A percentile compares a stretch with the other conserved stretches of the same genome.
These are phyloP conservation scores for Mormyrus hasselquistii DNA, from an alignment of 2,797 vertebrate species.

Conservation along the genomic window DNA sequence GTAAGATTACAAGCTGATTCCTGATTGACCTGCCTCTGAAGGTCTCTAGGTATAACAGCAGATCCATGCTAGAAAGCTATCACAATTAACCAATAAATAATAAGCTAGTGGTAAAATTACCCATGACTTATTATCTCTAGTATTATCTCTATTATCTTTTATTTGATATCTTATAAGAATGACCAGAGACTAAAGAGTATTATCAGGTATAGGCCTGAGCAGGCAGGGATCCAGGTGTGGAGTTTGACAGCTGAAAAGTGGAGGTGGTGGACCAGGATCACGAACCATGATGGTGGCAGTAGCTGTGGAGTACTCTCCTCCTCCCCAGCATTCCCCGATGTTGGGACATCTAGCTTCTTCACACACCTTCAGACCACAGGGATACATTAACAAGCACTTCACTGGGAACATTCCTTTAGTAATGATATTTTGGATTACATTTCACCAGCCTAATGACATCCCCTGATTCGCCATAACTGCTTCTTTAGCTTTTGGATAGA, in stretches of 20 bases:
- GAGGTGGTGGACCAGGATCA: background rate
- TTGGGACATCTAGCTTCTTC: constrained; percentile 96
- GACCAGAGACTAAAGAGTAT: background rate
- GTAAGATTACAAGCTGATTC: background rate
- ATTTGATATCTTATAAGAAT: background rate
- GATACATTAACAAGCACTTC: background rate
- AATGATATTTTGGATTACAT: background rate
- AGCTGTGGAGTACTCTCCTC: constrained; percentile 84
- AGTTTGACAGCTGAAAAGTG: background rate
- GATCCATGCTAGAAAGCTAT: background rate
- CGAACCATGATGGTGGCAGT: constrained; percentile 97
- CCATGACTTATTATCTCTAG: background rate
- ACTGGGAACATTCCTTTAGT: background rate
- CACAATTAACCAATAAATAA: background rate
- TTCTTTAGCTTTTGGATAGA: background rate
- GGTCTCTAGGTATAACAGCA: background rate
- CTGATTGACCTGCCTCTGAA: background rate
- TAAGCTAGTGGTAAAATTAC: background rate
- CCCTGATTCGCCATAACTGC: background rate
- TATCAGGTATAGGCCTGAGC: background rate
- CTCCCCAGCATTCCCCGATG: constrained; percentile 96
- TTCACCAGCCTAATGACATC: background rate
- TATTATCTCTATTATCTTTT: background rate
- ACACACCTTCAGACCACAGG: constrained; percentile 71
- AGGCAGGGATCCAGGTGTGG: background rate